Evolutionary conservation across 2,797 vertebrate species (phyloP).

Genomic region (Cynodonichthys magdalenae): DNA sequence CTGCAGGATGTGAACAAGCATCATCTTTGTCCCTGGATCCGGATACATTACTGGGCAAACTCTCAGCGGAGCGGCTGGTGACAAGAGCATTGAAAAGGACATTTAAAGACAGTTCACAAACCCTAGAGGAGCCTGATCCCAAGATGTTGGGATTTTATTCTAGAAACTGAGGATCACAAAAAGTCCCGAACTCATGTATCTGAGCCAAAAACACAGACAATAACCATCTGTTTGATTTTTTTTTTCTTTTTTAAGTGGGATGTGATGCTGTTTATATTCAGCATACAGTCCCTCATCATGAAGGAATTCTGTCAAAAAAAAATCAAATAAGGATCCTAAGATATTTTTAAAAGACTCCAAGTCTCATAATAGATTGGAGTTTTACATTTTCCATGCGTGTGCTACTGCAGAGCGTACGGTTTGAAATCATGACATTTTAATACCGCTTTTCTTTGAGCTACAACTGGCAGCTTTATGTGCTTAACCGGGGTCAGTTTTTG

Average conservation of each 20-base stretch:
- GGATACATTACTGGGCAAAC: conserved; percentile 12
- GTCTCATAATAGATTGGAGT: background rate
- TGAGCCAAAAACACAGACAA: conserved; percentile 40
- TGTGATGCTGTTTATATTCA: conserved; percentile 21
- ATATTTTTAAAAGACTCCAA: conserved; percentile 8
- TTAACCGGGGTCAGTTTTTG: conserved; percentile 7
- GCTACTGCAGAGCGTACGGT: background rate
- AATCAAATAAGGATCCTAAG: background rate
- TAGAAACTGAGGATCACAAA: conserved; percentile 22
- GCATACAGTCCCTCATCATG: background rate
- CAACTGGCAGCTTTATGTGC: conserved; percentile 6
- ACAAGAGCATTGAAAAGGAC: conserved; percentile 17
- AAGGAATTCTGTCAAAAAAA: conserved; percentile 11
- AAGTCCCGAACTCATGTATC: conserved; percentile 2
- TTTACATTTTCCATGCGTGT: background rate
- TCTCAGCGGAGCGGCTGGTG: conserved; percentile 11
- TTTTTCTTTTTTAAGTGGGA: conserved; percentile 19
- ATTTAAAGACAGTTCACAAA: conserved; percentile 25
- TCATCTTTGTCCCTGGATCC: conserved; percentile 48
- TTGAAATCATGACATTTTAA: conserved; percentile 4
- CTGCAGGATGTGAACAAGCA: conserved; percentile 49
- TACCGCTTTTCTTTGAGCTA: background rate
- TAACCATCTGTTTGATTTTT: conserved; percentile 29
- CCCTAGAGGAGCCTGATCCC: conserved; percentile 17
- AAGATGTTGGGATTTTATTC: conserved; percentile 14